Evolutionary conservation across 1,140 invertebrate genomes (phyloP).

Genomic region (Xylocopa sonorina): DNA sequence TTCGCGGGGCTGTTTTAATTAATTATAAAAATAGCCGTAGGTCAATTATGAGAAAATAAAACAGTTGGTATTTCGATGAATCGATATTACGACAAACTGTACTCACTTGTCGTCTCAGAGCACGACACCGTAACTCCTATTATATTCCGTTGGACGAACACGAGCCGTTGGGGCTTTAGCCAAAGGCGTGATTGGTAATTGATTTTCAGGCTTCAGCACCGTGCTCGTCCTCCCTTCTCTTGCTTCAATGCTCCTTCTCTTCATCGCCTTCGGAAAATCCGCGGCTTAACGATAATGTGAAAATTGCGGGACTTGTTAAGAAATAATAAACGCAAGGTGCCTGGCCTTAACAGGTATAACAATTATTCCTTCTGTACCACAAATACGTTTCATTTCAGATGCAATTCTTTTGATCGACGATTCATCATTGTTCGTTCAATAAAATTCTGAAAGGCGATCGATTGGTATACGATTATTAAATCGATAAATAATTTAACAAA

Average conservation of each 20-base stretch:
- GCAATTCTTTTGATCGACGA: no score
- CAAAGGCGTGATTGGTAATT: constrained; percentile 74
- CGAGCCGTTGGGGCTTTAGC: constrained; percentile 68
- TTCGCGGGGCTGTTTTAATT: no score
- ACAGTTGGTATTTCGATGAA: constrained; percentile 60
- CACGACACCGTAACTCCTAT: constrained; percentile 67
- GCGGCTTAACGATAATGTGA: constrained; percentile 25
- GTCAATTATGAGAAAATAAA: constrained; percentile 28
- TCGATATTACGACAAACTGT: constrained; percentile 62
- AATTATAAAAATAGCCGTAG: neutral
- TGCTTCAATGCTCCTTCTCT: constrained; percentile 51
- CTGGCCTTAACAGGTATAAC: neutral
- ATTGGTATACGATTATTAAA: no score
- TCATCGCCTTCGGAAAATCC: constrained; percentile 29
- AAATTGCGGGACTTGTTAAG: constrained; percentile 20
- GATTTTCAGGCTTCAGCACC: constrained; percentile 73
- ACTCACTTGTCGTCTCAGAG: constrained; percentile 58
- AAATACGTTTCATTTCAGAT: neutral
- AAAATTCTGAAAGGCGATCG: no score
- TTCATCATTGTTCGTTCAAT: no score
- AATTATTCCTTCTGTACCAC: neutral
- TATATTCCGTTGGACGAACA: constrained; percentile 70
- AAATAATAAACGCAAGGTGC: constrained; percentile 2
- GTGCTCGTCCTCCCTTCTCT: constrained; percentile 46
- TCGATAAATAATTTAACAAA: no score